phyloP scores from a whole-genome alignment of 2,888 invertebrate species.

The Folsomia manolachei region DNA sequence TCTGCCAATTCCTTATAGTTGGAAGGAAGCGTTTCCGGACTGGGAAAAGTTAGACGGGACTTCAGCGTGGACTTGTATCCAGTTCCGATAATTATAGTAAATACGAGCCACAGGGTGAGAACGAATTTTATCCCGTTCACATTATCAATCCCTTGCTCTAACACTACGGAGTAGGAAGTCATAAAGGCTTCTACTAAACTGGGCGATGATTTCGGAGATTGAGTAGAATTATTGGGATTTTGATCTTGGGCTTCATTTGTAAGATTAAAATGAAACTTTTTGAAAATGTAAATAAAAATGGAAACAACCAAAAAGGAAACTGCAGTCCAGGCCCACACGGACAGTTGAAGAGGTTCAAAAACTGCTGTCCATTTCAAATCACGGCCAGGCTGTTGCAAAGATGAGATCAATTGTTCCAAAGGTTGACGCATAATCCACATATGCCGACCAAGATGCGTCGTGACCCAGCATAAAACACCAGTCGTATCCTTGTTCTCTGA shows the following conservation, averaged over 20 bases:
- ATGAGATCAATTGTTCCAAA: slow-evolving; percentile 17
- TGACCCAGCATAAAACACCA: slow-evolving; percentile 18
- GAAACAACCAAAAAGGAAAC: not conserved
- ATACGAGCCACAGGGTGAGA: slow-evolving; percentile 7
- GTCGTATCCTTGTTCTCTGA: slow-evolving; percentile 2
- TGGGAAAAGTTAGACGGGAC: slow-evolving; percentile 11
- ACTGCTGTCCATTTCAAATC: slow-evolving; percentile 9
- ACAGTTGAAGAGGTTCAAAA: slow-evolving; percentile 2
- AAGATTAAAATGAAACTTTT: not conserved
- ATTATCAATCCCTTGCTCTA: slow-evolving; percentile 5
- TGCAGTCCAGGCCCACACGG: slow-evolving; percentile 1
- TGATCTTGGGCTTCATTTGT: not conserved
- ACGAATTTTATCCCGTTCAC: not conserved
- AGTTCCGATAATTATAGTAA: slow-evolving; percentile 18
- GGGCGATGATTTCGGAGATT: not conserved
- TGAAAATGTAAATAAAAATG: not conserved
- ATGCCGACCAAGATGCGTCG: slow-evolving; percentile 13
- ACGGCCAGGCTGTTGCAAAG: slow-evolving; percentile 1
- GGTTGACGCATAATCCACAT: slow-evolving; percentile 20
- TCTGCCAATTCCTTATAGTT: slow-evolving; percentile 17
- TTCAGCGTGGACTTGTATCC: slow-evolving; percentile 22
- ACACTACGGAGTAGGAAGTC: not conserved
- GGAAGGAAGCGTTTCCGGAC: not conserved
- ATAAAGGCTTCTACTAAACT: not conserved
- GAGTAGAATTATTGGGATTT: not conserved